Percentiles rank a stretch among this genome's conserved stretches.
These are phyloP conservation scores for Smittia sp. DNA, from an alignment of 2,888 invertebrate genomes.

Conservation along the genomic window DNA sequence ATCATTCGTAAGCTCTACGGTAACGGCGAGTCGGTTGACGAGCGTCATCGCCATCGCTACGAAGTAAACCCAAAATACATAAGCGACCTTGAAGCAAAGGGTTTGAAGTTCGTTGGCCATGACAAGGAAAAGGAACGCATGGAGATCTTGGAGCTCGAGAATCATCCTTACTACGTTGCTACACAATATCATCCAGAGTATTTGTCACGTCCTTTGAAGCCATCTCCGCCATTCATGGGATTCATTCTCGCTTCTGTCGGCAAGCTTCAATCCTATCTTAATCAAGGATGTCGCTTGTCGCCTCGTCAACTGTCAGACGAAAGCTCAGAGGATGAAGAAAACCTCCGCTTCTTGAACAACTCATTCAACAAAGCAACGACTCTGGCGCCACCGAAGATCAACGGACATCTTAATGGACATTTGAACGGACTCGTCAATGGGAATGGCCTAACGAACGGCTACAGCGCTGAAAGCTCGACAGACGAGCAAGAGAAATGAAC, in stretches of 20 bases:
- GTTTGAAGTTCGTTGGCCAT: constrained; percentile 84
- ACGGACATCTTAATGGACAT: constrained; percentile 22
- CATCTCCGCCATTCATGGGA: constrained; percentile 94
- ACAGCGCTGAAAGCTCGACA: constrained; percentile 24
- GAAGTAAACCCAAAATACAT: constrained; percentile 94
- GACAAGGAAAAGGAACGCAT: constrained; percentile 83
- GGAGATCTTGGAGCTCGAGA: constrained; percentile 87
- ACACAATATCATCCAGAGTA: constrained; percentile 99
- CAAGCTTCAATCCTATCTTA: constrained; percentile 70
- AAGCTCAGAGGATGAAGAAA: constrained; percentile 58
- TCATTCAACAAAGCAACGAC: constrained; percentile 2
- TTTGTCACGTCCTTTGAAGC: constrained; percentile 82
- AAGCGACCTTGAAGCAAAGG: constrained; percentile 70
- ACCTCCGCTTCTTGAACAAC: not conserved
- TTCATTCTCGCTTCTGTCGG: constrained; percentile 86
- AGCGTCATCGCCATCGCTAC: constrained; percentile 94
- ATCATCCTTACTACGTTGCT: constrained; percentile 89
- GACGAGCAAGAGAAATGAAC: constrained; percentile 28
- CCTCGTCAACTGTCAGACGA: constrained; percentile 73
- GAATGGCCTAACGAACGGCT: constrained; percentile 5
- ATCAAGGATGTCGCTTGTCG: constrained; percentile 71
- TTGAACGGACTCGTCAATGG: not conserved
- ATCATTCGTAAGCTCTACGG: constrained; percentile 75
- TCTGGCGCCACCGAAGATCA: not conserved
- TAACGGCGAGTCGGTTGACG: constrained; percentile 75